Evolutionary conservation across 2,888 invertebrate genomes (phyloP).

Genomic region (Habroteleia sp.): DNA sequence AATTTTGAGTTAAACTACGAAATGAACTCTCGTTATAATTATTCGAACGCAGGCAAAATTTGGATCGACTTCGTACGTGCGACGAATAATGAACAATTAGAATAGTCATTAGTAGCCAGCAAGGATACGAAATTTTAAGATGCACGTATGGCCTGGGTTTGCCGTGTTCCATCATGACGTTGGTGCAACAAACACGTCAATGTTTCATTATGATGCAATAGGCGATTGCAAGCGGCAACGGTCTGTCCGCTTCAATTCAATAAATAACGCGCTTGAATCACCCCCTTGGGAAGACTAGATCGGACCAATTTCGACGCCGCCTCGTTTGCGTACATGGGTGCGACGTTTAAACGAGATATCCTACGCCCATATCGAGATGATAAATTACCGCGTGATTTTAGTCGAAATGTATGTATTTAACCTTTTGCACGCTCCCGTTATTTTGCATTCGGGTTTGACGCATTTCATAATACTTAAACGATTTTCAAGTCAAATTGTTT

Average conservation of each 20-base stretch:
- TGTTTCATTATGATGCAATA: conserved; percentile 70
- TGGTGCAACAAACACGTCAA: conserved; percentile 60
- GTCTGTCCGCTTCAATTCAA: conserved; percentile 67
- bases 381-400: conserved; percentile 44
- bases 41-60: conserved; percentile 3
- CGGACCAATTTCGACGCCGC: conserved; percentile 57
- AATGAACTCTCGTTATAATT: conserved; percentile 15
- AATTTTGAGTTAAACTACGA: conserved; percentile 1
- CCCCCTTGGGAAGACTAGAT: conserved; percentile 52
- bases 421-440: conserved; percentile 9
- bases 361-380: conserved; percentile 50
- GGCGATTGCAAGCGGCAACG: conserved; percentile 66
- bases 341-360: conserved; percentile 50
- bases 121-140: conserved; percentile 16
- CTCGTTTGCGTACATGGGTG: conserved; percentile 54
- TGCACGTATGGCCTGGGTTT: conserved; percentile 2
- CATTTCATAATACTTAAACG: conserved; percentile 12
- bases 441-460: not conserved
- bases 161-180: too few species aligned
- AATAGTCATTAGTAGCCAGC: conserved; percentile 14
- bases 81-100: conserved; percentile 5
- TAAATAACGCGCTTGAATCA: conserved; percentile 67
- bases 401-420: conserved; percentile 36
- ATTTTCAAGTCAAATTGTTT: conserved; percentile 7
- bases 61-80: conserved; percentile 3